Conservation (phyloP, 1,140 invertebrate species). For the Dinoponera quadriceps region DNA sequence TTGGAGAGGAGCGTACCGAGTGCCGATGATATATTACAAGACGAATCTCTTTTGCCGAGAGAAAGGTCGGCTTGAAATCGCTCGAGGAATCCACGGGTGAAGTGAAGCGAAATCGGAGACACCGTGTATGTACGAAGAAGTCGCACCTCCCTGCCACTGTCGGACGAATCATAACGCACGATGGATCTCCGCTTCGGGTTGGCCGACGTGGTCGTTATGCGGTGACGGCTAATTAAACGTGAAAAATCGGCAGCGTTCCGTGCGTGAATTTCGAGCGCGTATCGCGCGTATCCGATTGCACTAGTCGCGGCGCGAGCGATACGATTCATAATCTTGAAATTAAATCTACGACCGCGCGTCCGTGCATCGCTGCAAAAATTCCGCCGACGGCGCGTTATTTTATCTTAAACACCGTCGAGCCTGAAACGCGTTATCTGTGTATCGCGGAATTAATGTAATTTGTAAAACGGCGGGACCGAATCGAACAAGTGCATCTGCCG, state of each 20-base stretch:
- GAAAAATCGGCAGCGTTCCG: constrained; percentile 65
- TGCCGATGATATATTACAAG: too few relatives aligned
- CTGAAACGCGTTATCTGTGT: constrained; percentile 15
- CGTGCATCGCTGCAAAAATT: constrained; percentile 42
- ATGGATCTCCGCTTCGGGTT: constrained; percentile 56
- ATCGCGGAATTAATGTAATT: constrained; percentile 15
- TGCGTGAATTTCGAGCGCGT: constrained; percentile 6
- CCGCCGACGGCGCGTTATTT: constrained; percentile 26
- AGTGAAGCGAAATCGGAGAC: not conserved
- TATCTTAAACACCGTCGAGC: constrained; percentile 3
- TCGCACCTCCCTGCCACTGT: not conserved
- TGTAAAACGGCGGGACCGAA: constrained; percentile 8
- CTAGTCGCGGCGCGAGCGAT: constrained; percentile 8
- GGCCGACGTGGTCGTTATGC: constrained; percentile 50
- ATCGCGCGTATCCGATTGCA: constrained; percentile 41
- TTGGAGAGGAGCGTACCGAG: too few relatives aligned
- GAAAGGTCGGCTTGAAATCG: constrained; percentile 11
- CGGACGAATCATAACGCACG: not conserved
- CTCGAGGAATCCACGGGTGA: not conserved
- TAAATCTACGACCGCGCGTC: constrained; percentile 56
- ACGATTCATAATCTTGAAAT: constrained; percentile 59
- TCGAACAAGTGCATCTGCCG: not conserved
- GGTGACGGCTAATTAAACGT: constrained; percentile 70
- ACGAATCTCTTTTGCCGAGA: not conserved
- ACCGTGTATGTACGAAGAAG: not conserved